Percentiles rank a stretch among this genome's conserved stretches.
Conservation (phyloP, 2,888 invertebrate species). For the Luperina nickerlii region DNA sequence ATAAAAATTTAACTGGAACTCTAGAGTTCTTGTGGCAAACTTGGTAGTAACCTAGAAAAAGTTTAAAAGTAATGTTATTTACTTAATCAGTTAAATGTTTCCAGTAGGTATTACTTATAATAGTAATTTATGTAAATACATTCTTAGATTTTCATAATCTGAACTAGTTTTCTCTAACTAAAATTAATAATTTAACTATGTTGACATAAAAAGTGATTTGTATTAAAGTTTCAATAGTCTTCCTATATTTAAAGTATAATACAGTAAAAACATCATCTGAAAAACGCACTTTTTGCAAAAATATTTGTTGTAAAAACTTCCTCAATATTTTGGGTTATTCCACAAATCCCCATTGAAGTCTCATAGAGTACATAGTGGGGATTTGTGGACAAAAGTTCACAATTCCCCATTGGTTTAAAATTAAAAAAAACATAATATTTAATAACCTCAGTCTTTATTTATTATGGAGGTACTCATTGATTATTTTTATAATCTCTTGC, state of each 20-base stretch:
- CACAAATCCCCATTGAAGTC: no score
- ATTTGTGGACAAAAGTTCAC: no score
- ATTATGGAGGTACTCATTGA: no score
- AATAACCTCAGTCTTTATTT: no score
- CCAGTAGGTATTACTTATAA: slow-evolving; percentile 32
- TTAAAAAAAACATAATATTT: no score
- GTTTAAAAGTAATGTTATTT: background rate
- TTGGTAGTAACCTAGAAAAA: slow-evolving; percentile 10
- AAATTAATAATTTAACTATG: background rate
- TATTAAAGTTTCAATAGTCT: background rate
- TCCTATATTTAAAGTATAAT: background rate
- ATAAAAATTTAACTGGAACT: slow-evolving; percentile 5
- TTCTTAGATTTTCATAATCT: background rate
- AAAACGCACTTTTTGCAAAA: background rate
- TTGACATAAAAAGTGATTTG: background rate
- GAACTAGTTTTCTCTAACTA: background rate
- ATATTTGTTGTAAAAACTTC: background rate
- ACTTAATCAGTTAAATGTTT: background rate
- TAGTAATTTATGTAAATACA: background rate
- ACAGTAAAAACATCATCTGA: background rate
- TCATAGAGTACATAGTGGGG: no score
- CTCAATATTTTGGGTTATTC: background rate
- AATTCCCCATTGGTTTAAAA: no score
- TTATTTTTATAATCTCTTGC: no score
- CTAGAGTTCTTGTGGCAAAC: background rate